phyloP scores from a whole-genome alignment of 2,113 vertebrate genomes.

The Psephotus haematonotus region DNA sequence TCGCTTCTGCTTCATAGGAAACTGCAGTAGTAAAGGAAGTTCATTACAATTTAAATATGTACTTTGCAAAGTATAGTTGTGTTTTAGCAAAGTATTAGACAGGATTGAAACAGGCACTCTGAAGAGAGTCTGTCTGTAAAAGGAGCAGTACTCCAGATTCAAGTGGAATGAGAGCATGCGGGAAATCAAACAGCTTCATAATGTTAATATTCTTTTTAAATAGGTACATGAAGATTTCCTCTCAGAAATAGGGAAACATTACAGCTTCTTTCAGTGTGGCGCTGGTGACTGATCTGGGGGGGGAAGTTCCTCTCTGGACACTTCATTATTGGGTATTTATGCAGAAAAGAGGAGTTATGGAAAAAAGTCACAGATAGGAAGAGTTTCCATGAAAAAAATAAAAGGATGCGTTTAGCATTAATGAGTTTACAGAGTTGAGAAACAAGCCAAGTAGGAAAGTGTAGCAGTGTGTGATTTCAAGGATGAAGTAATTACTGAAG shows the following conservation, averaged over 20 bases:
- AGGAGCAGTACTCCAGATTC: background rate
- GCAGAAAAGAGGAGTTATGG: background rate
- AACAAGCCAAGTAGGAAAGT: background rate
- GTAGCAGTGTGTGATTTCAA: background rate
- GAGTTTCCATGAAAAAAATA: background rate
- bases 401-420: background rate
- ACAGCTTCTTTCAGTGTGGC: background rate
- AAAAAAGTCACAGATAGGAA: background rate
- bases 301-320: background rate
- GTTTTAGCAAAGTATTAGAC: background rate
- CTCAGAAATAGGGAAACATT: background rate
- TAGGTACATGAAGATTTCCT: background rate
- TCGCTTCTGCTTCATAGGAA: background rate
- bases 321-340: background rate
- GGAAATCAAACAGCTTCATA: background rate
- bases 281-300: background rate
- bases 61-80: background rate
- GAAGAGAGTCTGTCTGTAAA: background rate
- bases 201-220: background rate
- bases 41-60: background rate
- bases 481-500: background rate
- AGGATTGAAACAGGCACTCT: background rate
- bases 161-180: background rate
- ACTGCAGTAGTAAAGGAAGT: background rate
- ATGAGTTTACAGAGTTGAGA: background rate